Evolutionary conservation across 2,113 vertebrate genomes (phyloP).

Genomic region (Aptenodytes patagonicus): DNA sequence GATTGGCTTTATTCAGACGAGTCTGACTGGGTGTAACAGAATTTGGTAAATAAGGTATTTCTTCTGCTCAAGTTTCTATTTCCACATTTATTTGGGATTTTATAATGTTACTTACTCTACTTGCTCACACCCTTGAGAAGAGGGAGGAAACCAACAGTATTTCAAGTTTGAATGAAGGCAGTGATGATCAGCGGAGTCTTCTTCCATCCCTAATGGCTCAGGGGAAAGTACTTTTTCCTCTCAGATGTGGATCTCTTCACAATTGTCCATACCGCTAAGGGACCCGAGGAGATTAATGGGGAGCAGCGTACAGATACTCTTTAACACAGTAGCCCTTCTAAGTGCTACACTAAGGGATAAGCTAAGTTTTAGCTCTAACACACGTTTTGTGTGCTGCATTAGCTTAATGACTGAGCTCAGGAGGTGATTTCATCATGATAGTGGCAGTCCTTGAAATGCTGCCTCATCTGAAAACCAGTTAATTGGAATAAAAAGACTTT

Average conservation of each 20-base stretch:
- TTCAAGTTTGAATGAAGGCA: not conserved
- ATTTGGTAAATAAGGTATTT: not conserved
- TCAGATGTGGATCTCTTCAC: not conserved
- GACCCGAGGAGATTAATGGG: not conserved
- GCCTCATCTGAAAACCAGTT: not conserved
- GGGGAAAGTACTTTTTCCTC: not conserved
- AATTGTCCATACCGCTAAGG: not conserved
- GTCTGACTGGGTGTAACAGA: not conserved
- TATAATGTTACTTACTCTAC: not conserved
- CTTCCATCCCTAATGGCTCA: not conserved
- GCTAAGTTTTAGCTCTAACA: not conserved
- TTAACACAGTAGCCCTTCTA: not conserved
- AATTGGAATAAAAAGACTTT: not conserved
- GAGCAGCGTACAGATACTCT: not conserved
- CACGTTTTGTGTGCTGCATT: not conserved
- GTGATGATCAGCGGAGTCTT: not conserved
- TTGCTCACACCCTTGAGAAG: not conserved
- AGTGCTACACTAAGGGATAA: not conserved
- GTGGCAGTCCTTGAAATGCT: not conserved
- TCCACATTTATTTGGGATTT: not conserved
- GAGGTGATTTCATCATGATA: not conserved
- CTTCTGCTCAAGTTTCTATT: not conserved
- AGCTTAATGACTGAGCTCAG: not conserved
- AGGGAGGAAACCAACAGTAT: not conserved
- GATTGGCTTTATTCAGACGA: not conserved